These are phyloP conservation scores for Heliconius ismenius DNA, from an alignment of 2,888 invertebrate genomes.

Conservation along the genomic window DNA sequence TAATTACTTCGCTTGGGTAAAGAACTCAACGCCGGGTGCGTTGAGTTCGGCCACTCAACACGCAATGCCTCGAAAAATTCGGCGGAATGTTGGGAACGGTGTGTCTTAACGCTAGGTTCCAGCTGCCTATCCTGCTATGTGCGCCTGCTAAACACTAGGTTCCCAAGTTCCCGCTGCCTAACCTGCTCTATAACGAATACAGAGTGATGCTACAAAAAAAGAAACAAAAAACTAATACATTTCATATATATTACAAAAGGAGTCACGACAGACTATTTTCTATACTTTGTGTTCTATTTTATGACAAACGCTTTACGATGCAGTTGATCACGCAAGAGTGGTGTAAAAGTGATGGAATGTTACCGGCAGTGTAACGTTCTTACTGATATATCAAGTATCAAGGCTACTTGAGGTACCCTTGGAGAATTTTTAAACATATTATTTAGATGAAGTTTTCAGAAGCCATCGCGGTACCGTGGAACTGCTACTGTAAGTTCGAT, in stretches of 20 bases:
- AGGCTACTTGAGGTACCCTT: not conserved
- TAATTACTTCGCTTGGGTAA: too few relatives aligned
- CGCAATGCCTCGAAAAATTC: too few relatives aligned
- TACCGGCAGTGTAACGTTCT: not conserved
- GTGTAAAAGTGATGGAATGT: conserved; percentile 11
- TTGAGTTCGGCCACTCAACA: too few relatives aligned
- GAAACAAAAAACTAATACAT: not conserved
- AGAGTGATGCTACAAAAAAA: not conserved
- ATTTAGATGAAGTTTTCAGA: too few relatives aligned
- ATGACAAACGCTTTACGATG: conserved; percentile 17
- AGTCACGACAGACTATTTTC: not conserved
- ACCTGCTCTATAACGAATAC: not conserved
- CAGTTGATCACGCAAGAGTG: conserved; percentile 23
- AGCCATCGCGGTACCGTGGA: too few relatives aligned
- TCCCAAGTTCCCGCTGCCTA: not conserved
- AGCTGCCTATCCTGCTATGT: too few relatives aligned
- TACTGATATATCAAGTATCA: not conserved
- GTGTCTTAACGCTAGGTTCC: too few relatives aligned
- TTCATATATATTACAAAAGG: not conserved
- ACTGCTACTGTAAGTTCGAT: too few relatives aligned
- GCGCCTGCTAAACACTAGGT: not conserved
- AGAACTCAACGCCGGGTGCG: too few relatives aligned
- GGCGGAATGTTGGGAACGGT: too few relatives aligned
- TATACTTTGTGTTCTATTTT: conserved; percentile 6
- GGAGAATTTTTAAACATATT: not conserved